phyloP scores from a whole-genome alignment of 2,888 invertebrate species.

The Conchocele bisecta region DNA sequence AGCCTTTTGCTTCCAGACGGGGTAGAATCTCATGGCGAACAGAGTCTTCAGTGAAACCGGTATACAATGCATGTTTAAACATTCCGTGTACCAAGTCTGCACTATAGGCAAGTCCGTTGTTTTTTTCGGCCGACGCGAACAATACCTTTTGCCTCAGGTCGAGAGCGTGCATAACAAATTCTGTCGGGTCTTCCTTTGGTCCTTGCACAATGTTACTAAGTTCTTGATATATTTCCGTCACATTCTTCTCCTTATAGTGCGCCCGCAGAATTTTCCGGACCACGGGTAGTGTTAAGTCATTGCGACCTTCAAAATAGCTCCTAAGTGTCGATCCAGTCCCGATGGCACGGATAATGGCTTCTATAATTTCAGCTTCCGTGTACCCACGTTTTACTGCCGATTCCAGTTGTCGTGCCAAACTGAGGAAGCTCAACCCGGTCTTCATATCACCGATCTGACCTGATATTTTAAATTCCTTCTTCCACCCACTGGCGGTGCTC shows the following conservation, averaged over 20 bases:
- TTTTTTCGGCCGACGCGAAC: constrained; percentile 14
- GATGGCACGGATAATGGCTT: constrained; percentile 2
- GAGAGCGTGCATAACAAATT: constrained; percentile 25
- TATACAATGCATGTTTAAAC: constrained; percentile 24
- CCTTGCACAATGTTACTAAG: constrained; percentile 21
- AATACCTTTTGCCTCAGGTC: constrained; percentile 25
- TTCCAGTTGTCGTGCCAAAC: constrained; percentile 25
- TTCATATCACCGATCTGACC: constrained; percentile 25
- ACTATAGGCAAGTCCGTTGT: constrained; percentile 11
- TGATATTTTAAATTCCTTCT: constrained; percentile 22
- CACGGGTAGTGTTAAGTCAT: constrained; percentile 5
- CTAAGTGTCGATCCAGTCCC: constrained; percentile 1
- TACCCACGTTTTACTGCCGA: neutral
- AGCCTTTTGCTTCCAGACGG: neutral
- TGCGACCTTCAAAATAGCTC: constrained; percentile 16
- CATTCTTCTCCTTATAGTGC: constrained; percentile 28
- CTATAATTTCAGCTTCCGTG: constrained; percentile 4
- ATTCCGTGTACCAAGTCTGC: constrained; percentile 3
- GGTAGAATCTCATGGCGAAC: constrained; percentile 13
- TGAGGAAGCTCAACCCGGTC: neutral
- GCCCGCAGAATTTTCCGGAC: constrained; percentile 12
- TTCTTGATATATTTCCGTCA: constrained; percentile 31
- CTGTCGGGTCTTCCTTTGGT: constrained; percentile 10
- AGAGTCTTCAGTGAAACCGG: constrained; percentile 11
- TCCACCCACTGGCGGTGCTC: neutral